phyloP scores from a whole-genome alignment of 1,140 invertebrate species.

The Drosophila kanapiae region DNA sequence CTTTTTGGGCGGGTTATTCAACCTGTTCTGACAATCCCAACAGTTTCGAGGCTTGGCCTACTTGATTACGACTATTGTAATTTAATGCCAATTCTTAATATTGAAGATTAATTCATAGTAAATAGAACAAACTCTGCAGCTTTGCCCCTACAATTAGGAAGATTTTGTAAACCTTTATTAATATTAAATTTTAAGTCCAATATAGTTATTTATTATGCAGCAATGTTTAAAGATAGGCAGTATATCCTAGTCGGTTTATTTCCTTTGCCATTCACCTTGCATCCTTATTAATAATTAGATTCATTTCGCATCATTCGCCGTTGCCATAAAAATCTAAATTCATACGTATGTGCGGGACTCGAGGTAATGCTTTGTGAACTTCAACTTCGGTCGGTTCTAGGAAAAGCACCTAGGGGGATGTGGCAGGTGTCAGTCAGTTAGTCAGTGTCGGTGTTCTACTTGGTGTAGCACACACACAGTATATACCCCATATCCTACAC shows the following conservation, averaged over 20 bases:
- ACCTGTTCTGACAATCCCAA: constrained; percentile 5
- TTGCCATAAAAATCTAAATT: constrained; percentile 31
- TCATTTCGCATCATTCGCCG: not conserved
- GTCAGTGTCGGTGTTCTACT: constrained; percentile 9
- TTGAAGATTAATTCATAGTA: not conserved
- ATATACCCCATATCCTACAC: not conserved
- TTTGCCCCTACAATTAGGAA: too few species aligned
- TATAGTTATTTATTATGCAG: too few species aligned
- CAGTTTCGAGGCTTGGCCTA: not conserved
- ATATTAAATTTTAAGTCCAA: too few species aligned
- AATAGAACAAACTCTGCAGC: too few species aligned
- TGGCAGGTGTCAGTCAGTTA: constrained; percentile 48
- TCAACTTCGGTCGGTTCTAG: not conserved
- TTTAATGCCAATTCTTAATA: not conserved
- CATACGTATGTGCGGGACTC: constrained; percentile 5
- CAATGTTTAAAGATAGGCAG: not conserved
- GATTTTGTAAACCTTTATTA: too few species aligned
- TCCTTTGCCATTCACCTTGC: not conserved
- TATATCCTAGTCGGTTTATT: not conserved
- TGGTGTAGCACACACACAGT: not conserved
- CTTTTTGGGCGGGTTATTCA: constrained; percentile 4
- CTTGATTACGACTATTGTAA: not conserved
- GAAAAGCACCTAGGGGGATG: not conserved
- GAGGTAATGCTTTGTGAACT: constrained; percentile 11
- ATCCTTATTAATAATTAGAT: constrained; percentile 1